Evolutionary conservation across 2,797 vertebrate genomes (phyloP).

Genomic region (Schizopygopsis malacanthus): DNA sequence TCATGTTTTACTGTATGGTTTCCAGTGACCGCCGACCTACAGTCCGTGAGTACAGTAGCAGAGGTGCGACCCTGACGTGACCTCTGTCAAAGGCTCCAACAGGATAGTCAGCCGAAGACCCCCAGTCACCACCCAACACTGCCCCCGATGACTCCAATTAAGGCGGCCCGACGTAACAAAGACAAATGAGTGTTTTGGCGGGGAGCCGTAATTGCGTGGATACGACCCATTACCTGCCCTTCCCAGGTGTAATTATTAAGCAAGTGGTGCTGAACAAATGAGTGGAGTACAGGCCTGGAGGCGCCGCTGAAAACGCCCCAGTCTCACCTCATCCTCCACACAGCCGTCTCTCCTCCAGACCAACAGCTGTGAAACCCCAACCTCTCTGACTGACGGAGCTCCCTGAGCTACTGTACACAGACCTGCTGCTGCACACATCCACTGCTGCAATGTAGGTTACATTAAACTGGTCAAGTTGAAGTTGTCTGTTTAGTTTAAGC

Average conservation of each 20-base stretch:
- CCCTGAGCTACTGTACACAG: slow-evolving; percentile 1
- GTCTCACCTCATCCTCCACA: slow-evolving; percentile 39
- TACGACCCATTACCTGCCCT: slow-evolving; percentile 77
- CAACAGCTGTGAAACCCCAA: slow-evolving; percentile 39
- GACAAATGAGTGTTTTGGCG: slow-evolving; percentile 72
- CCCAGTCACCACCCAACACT: slow-evolving; percentile 45
- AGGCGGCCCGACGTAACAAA: slow-evolving; percentile 68
- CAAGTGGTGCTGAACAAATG: slow-evolving; percentile 79
- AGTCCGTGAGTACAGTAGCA: not conserved
- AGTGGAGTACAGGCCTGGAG: slow-evolving; percentile 72
- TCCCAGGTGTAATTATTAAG: slow-evolving; percentile 81
- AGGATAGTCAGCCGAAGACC: slow-evolving; percentile 48
- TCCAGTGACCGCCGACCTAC: not conserved
- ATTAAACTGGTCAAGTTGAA: not conserved
- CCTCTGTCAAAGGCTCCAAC: slow-evolving; percentile 50
- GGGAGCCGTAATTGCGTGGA: slow-evolving; percentile 71
- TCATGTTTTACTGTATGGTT: slow-evolving; percentile 14
- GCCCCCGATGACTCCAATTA: slow-evolving; percentile 63
- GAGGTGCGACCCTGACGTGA: not conserved
- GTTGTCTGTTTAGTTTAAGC: not conserved
- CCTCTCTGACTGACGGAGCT: not conserved
- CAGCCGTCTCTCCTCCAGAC: slow-evolving; percentile 26
- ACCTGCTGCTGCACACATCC: not conserved
- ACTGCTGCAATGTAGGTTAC: not conserved
- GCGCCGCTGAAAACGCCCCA: slow-evolving; percentile 50